Evolutionary conservation across 2,888 invertebrate species (phyloP), one percentile per base, ranked within the genome.

Genomic region (Noctua janthe): DNA sequence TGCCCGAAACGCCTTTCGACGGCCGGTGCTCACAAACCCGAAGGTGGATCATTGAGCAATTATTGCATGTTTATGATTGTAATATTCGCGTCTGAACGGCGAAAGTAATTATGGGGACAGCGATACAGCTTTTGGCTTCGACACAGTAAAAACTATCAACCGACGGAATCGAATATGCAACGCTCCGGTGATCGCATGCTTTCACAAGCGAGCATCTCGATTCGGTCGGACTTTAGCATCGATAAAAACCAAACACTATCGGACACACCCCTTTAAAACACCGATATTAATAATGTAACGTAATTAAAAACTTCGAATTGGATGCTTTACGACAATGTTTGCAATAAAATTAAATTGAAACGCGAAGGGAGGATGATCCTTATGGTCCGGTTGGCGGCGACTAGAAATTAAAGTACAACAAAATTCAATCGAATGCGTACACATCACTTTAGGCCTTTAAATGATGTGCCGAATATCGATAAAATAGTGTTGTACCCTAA

Each of bases 361-460:
- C 90, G 88, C 90, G 90, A 82, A 87, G 93, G 94, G 95, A 95
- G 94, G 93, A 93, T 94, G 94, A 92, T 93, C 95, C 92, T 94
- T 91, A 92, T 90, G 94, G 94, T 95, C 96, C 95, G 84, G 84
- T 79, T 91, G 96, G 95, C 94, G 94, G 94, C 94, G 94, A 92
- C 94, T 95, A 92, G 92, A 93, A 92, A 92, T 95, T 94, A 94
- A 94, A 92, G 91, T 92, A 92, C 94, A 88, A 90, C 94, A 95
- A 92, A 94, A 95, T 96, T 94, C 93, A 89, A 94, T 89, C 94
- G 94, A 93, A 96, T 95, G 92, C 95, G 92, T 91, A 89, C 94
- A 94, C 95, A 96, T 93, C 93, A 92, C 96, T 96, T 96, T 95
- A 96, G 97, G 97, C 97, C 97, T 96, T 96, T 95, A 96, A 96